phyloP scores from a whole-genome alignment of 2,888 invertebrate species.

The Magallana nippona region DNA sequence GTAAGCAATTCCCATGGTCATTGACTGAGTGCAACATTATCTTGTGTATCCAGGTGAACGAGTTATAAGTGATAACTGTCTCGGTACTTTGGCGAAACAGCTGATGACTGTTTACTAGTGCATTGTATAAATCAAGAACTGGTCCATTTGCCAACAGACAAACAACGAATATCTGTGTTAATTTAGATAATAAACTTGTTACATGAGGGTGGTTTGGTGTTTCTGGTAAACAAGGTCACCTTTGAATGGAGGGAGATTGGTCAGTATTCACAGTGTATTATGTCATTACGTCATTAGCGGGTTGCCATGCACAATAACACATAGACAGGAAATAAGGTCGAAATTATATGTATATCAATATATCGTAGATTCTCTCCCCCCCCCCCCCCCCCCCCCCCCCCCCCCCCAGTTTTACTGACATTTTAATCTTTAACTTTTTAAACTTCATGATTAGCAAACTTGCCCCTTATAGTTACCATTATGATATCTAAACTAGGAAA shows the following conservation, averaged over 20 bases:
- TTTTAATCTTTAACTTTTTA: no score
- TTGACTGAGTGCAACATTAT: neutral
- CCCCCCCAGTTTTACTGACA: no score
- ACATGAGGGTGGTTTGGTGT: neutral
- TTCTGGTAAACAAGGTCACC: neutral
- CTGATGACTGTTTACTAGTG: neutral
- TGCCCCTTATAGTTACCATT: no score
- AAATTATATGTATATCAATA: no score
- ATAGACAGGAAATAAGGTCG: no score
- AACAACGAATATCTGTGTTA: constrained; percentile 22
- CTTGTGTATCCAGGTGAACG: neutral
- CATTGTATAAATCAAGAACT: neutral
- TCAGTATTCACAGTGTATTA: neutral
- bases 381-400: no score
- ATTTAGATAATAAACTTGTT: neutral
- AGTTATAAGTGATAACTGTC: neutral
- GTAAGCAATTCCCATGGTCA: neutral
- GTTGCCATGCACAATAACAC: neutral
- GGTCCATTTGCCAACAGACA: constrained; percentile 1
- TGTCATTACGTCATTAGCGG: neutral
- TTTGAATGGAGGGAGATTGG: neutral
- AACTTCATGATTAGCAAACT: no score
- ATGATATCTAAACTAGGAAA: no score
- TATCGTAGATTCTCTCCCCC: no score
- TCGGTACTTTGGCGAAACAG: neutral